phyloP scores from a whole-genome alignment of 2,888 invertebrate genomes.

The Sphinx pinastri region DNA sequence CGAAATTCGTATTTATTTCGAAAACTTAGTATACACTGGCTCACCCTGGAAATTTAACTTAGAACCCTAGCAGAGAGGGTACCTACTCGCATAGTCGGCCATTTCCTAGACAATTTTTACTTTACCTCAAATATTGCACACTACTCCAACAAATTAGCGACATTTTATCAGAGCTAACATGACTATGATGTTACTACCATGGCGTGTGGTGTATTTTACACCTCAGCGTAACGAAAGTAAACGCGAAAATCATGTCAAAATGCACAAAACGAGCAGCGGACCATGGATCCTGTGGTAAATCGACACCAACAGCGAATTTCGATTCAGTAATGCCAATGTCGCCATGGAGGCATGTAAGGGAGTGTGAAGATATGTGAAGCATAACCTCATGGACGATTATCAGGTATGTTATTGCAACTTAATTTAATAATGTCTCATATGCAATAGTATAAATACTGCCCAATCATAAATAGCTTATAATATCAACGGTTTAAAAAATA shows the following conservation, averaged over 20 bases:
- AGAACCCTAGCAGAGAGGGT: no score
- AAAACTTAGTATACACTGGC: no score
- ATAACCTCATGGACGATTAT: constrained; percentile 67
- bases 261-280: constrained; percentile 73
- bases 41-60: no score
- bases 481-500: no score
- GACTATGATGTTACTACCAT: constrained; percentile 41
- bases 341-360: background rate
- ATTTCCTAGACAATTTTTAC: no score
- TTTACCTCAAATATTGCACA: no score
- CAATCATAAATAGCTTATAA: no score
- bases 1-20: no score
- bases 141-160: no score
- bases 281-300: constrained; percentile 64
- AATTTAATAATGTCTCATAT: no score
- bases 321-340: constrained; percentile 18
- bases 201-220: constrained; percentile 25
- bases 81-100: no score
- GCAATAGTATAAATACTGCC: no score
- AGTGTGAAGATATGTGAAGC: background rate
- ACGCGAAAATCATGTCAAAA: constrained; percentile 59
- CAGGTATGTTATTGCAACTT: constrained; percentile 52
- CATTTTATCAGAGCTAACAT: background rate
- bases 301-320: constrained; percentile 14
- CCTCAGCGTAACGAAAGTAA: constrained; percentile 67